phyloP scores from a whole-genome alignment of 2,888 invertebrate species.

The Nebria brevicollis region DNA sequence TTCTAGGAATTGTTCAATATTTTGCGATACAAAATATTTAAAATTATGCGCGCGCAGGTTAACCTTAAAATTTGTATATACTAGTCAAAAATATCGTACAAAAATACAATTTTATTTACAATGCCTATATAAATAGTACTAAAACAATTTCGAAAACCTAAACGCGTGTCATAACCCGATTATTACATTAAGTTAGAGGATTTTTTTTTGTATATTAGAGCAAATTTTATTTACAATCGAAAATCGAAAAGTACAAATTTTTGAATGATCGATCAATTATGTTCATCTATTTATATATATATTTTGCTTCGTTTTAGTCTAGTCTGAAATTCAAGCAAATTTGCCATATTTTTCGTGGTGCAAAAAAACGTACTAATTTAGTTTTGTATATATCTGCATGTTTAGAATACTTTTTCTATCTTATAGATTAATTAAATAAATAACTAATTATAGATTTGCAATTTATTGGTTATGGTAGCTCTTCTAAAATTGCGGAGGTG shows the following conservation, averaged over 20 bases:
- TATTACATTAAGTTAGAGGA: too few species aligned
- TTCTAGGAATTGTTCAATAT: not conserved
- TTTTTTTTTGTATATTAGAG: not conserved
- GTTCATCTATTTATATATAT: not conserved
- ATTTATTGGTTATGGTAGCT: not conserved
- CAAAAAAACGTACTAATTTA: not conserved
- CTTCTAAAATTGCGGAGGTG: not conserved
- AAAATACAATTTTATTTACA: too few species aligned
- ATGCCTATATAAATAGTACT: too few species aligned
- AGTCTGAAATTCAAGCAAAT: not conserved
- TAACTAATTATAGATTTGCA: not conserved
- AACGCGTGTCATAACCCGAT: too few species aligned
- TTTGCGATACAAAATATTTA: not conserved
- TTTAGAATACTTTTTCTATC: not conserved
- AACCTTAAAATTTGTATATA: too few species aligned
- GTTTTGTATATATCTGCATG: not conserved
- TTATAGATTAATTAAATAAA: not conserved
- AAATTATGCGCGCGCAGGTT: too few species aligned
- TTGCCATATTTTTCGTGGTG: slow-evolving; percentile 1
- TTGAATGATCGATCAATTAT: not conserved
- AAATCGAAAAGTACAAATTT: not conserved
- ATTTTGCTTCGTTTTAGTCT: not conserved
- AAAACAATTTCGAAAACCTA: too few species aligned
- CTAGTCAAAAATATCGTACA: too few species aligned
- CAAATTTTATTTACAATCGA: not conserved